A percentile compares a stretch with the other conserved stretches of the same genome.
These are phyloP conservation scores for Ophion costatus DNA, from an alignment of 2,888 invertebrate genomes.

Conservation along the genomic window DNA sequence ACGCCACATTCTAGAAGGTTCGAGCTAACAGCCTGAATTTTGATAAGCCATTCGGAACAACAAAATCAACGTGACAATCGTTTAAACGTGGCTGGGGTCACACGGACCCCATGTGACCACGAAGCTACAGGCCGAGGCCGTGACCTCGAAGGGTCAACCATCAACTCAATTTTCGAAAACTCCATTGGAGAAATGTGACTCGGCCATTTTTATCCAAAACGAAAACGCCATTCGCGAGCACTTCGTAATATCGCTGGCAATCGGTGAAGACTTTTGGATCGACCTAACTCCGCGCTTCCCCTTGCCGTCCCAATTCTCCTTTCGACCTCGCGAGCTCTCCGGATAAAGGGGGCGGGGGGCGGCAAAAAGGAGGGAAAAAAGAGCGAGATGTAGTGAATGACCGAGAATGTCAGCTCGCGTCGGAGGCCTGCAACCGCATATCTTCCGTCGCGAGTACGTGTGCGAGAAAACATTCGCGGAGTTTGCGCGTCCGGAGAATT, in stretches of 20 bases:
- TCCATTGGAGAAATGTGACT: no score
- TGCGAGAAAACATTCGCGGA: conserved; percentile 47
- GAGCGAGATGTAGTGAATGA: conserved; percentile 14
- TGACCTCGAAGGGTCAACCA: no score
- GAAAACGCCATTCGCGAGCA: not conserved
- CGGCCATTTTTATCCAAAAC: no score
- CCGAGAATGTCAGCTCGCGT: not conserved
- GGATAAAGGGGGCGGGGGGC: not conserved
- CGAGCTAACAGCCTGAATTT: no score
- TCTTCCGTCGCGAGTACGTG: not conserved
- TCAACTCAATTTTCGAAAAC: no score
- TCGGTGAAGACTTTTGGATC: not conserved
- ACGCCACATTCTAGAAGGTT: no score
- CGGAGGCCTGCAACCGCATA: not conserved
- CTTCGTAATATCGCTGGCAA: not conserved
- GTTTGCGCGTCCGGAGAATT: conserved; percentile 74
- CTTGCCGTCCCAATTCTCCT: not conserved
- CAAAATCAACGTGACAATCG: no score
- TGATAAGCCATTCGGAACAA: no score
- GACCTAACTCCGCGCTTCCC: not conserved
- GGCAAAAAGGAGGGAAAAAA: not conserved
- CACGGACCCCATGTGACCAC: no score
- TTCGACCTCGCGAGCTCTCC: not conserved
- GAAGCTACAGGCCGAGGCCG: no score
- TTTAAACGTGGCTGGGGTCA: no score